Evolutionary conservation across 1,140 invertebrate species (phyloP), one percentile per base, ranked within the genome.

Genomic region (Formica exsecta): DNA sequence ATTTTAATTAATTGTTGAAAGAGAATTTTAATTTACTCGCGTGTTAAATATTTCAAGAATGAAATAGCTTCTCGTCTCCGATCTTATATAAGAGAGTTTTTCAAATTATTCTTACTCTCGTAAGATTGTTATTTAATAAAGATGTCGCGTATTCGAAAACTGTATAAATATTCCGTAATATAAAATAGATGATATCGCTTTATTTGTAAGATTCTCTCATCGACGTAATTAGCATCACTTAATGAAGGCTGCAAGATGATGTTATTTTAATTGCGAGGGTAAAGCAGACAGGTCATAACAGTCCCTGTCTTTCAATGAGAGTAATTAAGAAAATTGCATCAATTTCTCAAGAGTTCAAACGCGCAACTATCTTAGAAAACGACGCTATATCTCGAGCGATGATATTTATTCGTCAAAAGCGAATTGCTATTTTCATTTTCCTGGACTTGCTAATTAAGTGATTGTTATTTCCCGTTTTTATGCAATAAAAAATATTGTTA

Each of bases 251-350:
- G 57, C 68, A 81, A 25, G 54, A 73, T 81, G 66, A 83, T 83
- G 54, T 83, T 83, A 83, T 83, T 83, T 83, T 74, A 83, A 83
- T 83, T 70, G 54, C 54, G 41, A 83, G n/a, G 73, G 79, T 62
- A 41, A 83, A 48, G 79, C 41, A 83, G 68, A 25, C 29, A 74
- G 68, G 38, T 83, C 68, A 73, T 61, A 83, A 74, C 66, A 36
- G 66, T 80, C 13, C 32, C 48, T 83, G 48, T 29, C 54, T 83
- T 74, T 74, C 79, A 54, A 83, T 83, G 79, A n/a, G 38, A 83
- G 79, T 83, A 83, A 83, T 83, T 83, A 83, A 74, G 68, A 83
- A 83, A 74, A 83, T 83, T 83, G 68, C 79, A 74, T 83, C 79
- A 83, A 73, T 83, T 83, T 83, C 59, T 59, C 68, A 83, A 38